These are phyloP conservation scores for Tricholaema leucomelas DNA, from an alignment of 2,113 vertebrate species.

Conservation along the genomic window DNA sequence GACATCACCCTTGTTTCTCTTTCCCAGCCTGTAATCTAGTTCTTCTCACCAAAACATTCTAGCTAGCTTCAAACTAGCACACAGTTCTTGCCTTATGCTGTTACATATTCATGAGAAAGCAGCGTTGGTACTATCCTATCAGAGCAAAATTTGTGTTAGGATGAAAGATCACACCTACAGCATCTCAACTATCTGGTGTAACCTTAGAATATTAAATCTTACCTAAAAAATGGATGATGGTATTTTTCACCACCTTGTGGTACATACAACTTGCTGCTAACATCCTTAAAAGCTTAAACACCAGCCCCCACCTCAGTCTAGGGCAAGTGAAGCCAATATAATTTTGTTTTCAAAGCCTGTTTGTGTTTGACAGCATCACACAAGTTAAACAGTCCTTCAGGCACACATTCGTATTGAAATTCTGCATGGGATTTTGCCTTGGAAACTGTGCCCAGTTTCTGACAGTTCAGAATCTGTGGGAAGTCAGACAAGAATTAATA, in stretches of 20 bases:
- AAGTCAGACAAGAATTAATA: constrained; percentile 40
- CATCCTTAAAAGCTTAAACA: not conserved
- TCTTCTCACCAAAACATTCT: too few relatives aligned
- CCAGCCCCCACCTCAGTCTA: not conserved
- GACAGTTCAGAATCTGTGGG: not conserved
- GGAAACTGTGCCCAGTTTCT: not conserved
- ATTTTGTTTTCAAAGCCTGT: not conserved
- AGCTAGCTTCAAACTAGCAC: too few relatives aligned
- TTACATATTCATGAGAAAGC: constrained; percentile 45
- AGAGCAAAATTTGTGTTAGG: not conserved
- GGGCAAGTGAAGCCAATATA: not conserved
- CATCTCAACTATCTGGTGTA: not conserved
- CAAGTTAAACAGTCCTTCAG: not conserved
- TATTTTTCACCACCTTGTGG: not conserved
- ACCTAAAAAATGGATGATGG: not conserved
- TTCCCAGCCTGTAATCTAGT: too few relatives aligned
- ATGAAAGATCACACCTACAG: not conserved
- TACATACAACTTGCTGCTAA: not conserved
- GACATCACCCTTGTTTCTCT: too few relatives aligned
- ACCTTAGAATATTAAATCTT: not conserved
- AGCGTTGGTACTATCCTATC: not conserved
- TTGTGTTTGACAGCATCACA: not conserved
- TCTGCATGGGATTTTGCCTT: not conserved
- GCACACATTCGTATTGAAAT: not conserved
- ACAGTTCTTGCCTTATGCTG: too few relatives aligned